Conservation (phyloP, 2,888 invertebrate species). For the Limnephilus auricula region DNA sequence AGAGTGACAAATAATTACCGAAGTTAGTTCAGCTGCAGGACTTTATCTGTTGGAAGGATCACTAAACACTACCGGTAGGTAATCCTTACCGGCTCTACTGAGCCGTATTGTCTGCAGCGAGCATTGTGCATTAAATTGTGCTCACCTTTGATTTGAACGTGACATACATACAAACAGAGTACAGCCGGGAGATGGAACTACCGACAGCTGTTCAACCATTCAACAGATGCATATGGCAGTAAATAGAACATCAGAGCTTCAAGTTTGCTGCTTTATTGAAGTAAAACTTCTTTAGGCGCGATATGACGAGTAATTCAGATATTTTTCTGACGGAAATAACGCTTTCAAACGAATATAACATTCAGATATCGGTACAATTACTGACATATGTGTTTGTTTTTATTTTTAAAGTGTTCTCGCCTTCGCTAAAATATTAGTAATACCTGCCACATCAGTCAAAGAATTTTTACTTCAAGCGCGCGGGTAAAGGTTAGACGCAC, state of each 20-base stretch:
- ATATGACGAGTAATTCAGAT: no score
- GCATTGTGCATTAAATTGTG: not conserved
- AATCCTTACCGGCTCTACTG: no score
- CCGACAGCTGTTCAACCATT: not conserved
- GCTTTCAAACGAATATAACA: no score
- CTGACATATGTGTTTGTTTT: no score
- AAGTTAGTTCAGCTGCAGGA: not conserved
- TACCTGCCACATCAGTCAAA: no score
- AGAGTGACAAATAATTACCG: not conserved
- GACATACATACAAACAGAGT: not conserved
- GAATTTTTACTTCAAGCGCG: no score
- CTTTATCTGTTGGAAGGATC: not conserved
- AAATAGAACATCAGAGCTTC: not conserved
- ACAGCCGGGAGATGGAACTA: not conserved
- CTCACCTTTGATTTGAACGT: not conserved
- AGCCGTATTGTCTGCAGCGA: not conserved
- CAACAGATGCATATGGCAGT: not conserved
- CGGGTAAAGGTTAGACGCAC: no score
- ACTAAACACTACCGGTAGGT: not conserved
- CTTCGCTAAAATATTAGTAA: no score
- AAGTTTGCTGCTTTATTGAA: not conserved
- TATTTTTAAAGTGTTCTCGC: no score
- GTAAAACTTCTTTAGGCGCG: no score
- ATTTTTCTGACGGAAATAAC: no score
- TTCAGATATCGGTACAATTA: no score